Conservation (phyloP, 2,113 vertebrate species). For the Ellobius talpinus region DNA sequence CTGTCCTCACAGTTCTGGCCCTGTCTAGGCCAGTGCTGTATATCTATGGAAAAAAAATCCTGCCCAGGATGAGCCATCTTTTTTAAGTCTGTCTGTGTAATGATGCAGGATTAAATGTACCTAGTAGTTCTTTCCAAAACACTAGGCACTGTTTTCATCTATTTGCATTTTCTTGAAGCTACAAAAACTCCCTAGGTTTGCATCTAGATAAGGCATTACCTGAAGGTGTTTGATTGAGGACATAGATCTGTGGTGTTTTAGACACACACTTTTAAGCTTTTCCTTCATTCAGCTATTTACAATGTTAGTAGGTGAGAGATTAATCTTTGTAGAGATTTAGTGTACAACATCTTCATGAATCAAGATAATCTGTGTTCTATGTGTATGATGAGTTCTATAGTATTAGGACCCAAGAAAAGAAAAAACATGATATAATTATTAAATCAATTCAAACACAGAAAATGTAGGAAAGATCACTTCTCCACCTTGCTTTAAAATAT, state of each 20-base stretch:
- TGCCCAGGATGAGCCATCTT: constrained; percentile 37
- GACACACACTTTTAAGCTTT: background rate
- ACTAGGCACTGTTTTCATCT: background rate
- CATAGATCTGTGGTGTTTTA: background rate
- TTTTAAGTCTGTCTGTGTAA: constrained; percentile 30
- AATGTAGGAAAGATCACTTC: background rate
- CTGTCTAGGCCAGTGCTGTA: constrained; percentile 32
- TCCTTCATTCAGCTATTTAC: background rate
- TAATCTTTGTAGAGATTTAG: background rate
- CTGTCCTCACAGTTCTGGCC: constrained; percentile 30
- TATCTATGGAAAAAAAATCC: background rate
- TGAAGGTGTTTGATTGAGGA: background rate
- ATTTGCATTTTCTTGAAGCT: background rate
- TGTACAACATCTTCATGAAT: background rate
- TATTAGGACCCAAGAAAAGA: background rate
- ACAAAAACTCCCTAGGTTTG: background rate
- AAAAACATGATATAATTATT: background rate
- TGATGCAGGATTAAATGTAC: background rate
- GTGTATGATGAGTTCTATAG: background rate
- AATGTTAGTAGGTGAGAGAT: background rate
- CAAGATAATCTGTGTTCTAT: background rate
- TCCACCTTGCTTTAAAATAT: constrained; percentile 1
- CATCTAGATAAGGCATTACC: background rate
- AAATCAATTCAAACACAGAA: background rate
- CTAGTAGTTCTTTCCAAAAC: constrained; percentile 38